These are phyloP conservation scores for Triplophysa yarkandensis DNA, from an alignment of 2,797 vertebrate species.

Conservation along the genomic window DNA sequence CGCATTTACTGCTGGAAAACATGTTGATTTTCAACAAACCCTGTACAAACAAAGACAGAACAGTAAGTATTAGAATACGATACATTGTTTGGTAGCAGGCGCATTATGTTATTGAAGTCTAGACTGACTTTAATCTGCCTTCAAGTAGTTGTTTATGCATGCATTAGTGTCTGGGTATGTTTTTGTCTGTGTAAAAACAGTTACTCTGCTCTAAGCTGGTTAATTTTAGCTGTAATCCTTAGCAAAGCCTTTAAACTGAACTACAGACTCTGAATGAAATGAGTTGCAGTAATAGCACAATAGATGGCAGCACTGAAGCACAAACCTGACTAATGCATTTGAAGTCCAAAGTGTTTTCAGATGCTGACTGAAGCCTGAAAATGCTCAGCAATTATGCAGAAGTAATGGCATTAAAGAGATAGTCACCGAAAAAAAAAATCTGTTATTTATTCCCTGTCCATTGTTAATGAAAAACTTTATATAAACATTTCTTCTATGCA, in stretches of 20 bases:
- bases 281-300: slow-evolving; percentile 59
- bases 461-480: too few species aligned
- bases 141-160: background rate
- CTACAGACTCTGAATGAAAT: slow-evolving; percentile 11
- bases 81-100: slow-evolving; percentile 12
- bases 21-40: background rate
- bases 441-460: too few species aligned
- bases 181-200: slow-evolving; percentile 42
- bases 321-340: slow-evolving; percentile 7
- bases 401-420: background rate
- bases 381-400: background rate
- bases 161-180: background rate
- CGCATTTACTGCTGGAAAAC: background rate
- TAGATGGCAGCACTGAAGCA: slow-evolving; percentile 68
- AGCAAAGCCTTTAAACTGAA: slow-evolving; percentile 59
- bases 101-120: slow-evolving; percentile 41
- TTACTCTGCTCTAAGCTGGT: slow-evolving; percentile 59
- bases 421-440: too few species aligned
- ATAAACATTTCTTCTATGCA: too few species aligned
- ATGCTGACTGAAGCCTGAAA: background rate
- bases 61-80: background rate
- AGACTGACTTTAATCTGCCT: slow-evolving; percentile 20
- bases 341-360: background rate
- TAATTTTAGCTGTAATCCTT: slow-evolving; percentile 74
- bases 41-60: background rate